A percentile compares a stretch with the other conserved stretches of the same genome.
Conservation (phyloP, 2,888 invertebrate species). For the Pyrrhia umbra region DNA sequence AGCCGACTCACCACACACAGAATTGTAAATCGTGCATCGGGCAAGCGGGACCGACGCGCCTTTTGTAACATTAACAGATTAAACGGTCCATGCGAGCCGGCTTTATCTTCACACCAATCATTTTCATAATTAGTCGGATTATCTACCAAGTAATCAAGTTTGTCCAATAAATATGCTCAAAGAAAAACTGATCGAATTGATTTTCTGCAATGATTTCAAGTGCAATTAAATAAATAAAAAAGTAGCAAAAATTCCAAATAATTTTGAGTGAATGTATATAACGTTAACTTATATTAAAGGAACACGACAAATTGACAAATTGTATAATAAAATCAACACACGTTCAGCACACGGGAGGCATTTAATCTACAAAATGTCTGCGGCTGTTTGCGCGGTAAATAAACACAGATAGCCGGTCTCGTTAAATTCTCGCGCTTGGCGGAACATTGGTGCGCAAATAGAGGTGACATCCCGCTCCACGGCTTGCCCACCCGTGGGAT, state of each 20-base stretch:
- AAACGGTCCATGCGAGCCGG: slow-evolving; percentile 41
- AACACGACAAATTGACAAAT: slow-evolving; percentile 26
- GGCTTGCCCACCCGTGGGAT: slow-evolving; percentile 54
- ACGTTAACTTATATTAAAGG: not conserved
- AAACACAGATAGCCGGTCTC: slow-evolving; percentile 73
- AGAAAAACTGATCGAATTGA: not conserved
- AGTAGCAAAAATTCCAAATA: not conserved
- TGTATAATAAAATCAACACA: slow-evolving; percentile 44
- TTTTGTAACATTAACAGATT: slow-evolving; percentile 61
- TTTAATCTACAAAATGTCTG: slow-evolving; percentile 79
- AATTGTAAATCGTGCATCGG: slow-evolving; percentile 64
- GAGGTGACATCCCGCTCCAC: slow-evolving; percentile 63
- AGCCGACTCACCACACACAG: slow-evolving; percentile 59
- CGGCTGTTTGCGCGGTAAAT: slow-evolving; percentile 70
- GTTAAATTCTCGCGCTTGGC: slow-evolving; percentile 80
- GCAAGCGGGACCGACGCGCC: slow-evolving; percentile 32
- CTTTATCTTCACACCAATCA: slow-evolving; percentile 44
- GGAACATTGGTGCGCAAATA: slow-evolving; percentile 60
- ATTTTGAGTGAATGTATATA: not conserved
- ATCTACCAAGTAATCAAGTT: slow-evolving; percentile 10
- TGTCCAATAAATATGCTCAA: slow-evolving; percentile 1
- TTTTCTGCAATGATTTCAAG: not conserved
- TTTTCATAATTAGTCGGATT: slow-evolving; percentile 45
- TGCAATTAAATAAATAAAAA: not conserved
- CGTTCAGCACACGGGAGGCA: slow-evolving; percentile 52